Evolutionary conservation across 2,888 invertebrate genomes (phyloP).

Genomic region (Chrysolina americana): DNA sequence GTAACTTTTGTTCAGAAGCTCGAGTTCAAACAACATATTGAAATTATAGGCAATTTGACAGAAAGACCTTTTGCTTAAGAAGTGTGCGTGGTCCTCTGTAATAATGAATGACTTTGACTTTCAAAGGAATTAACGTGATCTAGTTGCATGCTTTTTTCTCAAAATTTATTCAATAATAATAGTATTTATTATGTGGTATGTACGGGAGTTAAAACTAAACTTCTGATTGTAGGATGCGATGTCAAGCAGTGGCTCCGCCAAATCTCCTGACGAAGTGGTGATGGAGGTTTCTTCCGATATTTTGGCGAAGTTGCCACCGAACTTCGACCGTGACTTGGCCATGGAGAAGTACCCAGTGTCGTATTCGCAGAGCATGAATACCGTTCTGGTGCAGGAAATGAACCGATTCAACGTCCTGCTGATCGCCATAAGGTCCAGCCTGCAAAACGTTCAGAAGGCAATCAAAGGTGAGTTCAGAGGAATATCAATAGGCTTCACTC

Average conservation of each 20-base stretch:
- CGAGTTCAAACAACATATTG: no score
- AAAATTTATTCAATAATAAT: no score
- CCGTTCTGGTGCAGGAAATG: constrained; percentile 91
- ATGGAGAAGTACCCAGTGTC: constrained; percentile 81
- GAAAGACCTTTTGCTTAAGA: no score
- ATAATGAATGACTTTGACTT: no score
- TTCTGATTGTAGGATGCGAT: not conserved
- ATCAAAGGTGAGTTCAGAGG: constrained; percentile 80
- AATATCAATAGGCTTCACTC: not conserved
- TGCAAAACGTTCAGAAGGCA: constrained; percentile 86
- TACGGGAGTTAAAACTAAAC: no score
- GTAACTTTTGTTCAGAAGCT: no score
- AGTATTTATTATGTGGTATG: no score
- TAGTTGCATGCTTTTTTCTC: no score
- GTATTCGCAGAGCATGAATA: constrained; percentile 93
- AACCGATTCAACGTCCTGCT: constrained; percentile 82
- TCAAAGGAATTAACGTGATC: no score
- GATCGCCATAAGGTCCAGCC: constrained; percentile 80
- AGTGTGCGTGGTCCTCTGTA: no score
- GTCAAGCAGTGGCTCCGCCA: constrained; percentile 63
- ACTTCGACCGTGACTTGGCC: constrained; percentile 78
- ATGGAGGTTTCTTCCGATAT: constrained; percentile 86
- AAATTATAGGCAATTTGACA: no score
- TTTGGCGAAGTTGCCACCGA: constrained; percentile 80
- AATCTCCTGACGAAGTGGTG: constrained; percentile 85